These are phyloP conservation scores for Heliconius sara DNA, from an alignment of 2,888 invertebrate genomes.

Conservation along the genomic window DNA sequence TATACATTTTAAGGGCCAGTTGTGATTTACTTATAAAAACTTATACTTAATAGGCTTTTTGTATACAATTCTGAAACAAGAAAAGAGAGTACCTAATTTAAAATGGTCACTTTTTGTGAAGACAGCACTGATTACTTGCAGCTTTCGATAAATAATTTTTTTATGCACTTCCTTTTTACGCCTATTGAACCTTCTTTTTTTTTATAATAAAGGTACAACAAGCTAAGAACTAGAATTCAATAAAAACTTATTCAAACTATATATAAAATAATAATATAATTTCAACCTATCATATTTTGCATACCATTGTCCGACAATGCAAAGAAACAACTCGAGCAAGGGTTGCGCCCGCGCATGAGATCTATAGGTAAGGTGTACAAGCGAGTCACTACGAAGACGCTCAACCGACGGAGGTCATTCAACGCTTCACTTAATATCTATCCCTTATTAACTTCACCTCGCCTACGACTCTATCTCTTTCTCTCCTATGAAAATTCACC, in stretches of 20 bases:
- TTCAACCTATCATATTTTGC: constrained; percentile 40
- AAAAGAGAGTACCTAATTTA: constrained; percentile 29
- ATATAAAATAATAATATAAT: constrained; percentile 31
- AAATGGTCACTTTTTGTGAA: constrained; percentile 32
- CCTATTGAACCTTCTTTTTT: not conserved
- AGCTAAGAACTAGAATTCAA: not conserved
- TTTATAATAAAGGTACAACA: not conserved
- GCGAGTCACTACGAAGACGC: constrained; percentile 57
- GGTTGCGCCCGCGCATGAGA: constrained; percentile 74
- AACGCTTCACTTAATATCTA: constrained; percentile 72
- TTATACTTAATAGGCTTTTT: not conserved
- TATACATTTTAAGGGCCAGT: constrained; percentile 1
- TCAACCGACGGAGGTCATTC: constrained; percentile 75
- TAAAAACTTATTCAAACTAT: not conserved
- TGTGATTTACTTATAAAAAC: constrained; percentile 18
- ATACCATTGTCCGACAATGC: constrained; percentile 40
- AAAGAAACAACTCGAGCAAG: constrained; percentile 51
- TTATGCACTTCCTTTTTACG: constrained; percentile 30
- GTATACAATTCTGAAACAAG: constrained; percentile 19
- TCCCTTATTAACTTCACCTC: constrained; percentile 67
- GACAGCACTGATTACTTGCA: constrained; percentile 28
- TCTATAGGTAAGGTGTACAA: constrained; percentile 70
- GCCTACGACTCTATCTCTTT: constrained; percentile 58
- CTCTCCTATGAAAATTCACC: constrained; percentile 64
- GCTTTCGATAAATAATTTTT: constrained; percentile 39